Conservation (phyloP, 2,113 vertebrate species). For the Erythrolamprus reginae region DNA sequence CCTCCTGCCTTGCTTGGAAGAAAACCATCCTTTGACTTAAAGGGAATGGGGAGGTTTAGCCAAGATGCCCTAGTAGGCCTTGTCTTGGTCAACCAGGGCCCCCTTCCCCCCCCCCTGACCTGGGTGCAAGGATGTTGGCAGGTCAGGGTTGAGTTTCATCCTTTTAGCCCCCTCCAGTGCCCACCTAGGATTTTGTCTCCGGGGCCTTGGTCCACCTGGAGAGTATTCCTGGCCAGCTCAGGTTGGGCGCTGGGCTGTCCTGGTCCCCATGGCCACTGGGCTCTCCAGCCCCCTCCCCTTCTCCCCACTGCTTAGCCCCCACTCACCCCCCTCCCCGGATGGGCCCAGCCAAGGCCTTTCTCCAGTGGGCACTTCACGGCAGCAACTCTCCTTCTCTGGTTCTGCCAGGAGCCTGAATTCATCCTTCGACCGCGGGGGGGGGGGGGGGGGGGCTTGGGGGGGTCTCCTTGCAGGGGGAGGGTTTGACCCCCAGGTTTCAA, state of each 20-base stretch:
- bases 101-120: neutral
- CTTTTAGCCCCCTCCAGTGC: neutral
- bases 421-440: too few relatives aligned
- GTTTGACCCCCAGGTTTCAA: neutral
- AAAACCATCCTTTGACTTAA: neutral
- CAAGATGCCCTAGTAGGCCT: neutral
- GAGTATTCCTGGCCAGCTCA: neutral
- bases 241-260: neutral
- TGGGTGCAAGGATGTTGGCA: neutral
- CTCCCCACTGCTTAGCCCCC: neutral
- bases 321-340: neutral
- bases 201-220: neutral
- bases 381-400: neutral
- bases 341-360: neutral
- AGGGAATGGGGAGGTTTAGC: neutral
- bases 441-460: too few relatives aligned
- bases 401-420: neutral
- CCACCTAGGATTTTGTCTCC: neutral
- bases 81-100: neutral
- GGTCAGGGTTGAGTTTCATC: too few relatives aligned
- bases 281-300: neutral
- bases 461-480: neutral
- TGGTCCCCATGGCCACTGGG: neutral
- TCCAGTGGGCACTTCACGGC: neutral
- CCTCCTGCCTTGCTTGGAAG: too few relatives aligned